These are phyloP conservation scores for Albula glossodonta DNA, from an alignment of 2,113 vertebrate genomes.

Conservation along the genomic window DNA sequence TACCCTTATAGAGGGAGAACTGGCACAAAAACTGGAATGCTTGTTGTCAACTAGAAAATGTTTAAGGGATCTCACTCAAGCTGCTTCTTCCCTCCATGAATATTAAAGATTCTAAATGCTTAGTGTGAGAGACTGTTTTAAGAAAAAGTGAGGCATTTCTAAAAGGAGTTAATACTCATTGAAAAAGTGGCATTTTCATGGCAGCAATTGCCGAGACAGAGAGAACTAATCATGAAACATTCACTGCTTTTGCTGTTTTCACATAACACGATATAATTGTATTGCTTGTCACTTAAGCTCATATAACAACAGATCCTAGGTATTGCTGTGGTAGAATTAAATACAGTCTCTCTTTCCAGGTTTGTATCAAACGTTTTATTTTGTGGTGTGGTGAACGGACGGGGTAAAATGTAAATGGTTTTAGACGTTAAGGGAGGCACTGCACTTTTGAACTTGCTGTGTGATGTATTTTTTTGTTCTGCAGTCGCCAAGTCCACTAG, in stretches of 20 bases:
- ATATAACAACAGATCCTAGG: neutral
- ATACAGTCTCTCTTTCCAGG: neutral
- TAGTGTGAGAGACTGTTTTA: neutral
- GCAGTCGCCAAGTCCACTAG: neutral
- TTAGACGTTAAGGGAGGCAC: neutral
- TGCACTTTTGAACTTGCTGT: neutral
- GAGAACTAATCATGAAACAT: neutral
- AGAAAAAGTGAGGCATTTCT: neutral
- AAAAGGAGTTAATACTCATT: neutral
- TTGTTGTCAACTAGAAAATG: slow-evolving; percentile 12
- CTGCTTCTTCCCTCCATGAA: slow-evolving; percentile 34
- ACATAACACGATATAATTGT: neutral
- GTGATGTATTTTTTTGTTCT: neutral
- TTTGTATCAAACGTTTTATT: neutral
- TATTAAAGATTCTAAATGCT: slow-evolving; percentile 6
- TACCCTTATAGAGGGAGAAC: neutral
- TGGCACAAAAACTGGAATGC: slow-evolving; percentile 15
- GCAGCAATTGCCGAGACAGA: neutral
- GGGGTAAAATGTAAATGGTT: neutral
- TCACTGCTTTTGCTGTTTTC: neutral
- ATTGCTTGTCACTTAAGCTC: neutral
- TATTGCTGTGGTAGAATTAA: neutral
- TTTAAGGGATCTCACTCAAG: slow-evolving; percentile 31
- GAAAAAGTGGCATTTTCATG: neutral
- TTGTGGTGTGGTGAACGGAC: neutral